Conservation (phyloP, 1,140 invertebrate species). For the Micrasema longulum region DNA sequence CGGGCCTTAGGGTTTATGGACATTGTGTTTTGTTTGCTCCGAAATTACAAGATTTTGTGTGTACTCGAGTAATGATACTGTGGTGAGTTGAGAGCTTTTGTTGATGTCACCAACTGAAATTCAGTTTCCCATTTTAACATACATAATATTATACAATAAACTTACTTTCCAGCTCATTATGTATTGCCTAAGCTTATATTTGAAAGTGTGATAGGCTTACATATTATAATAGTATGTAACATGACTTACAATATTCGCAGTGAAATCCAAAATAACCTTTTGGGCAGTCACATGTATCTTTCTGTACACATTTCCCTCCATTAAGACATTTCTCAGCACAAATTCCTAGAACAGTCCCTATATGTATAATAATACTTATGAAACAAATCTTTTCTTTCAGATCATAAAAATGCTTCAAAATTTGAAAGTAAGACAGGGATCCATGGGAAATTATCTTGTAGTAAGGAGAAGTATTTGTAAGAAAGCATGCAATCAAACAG, state of each 20-base stretch:
- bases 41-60: no score
- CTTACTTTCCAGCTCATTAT: no score
- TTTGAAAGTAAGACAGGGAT: neutral
- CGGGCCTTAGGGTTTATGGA: no score
- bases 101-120: no score
- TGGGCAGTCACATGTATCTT: conserved; percentile 90
- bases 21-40: no score
- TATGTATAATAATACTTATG: conserved; percentile 43
- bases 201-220: no score
- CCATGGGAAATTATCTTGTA: neutral
- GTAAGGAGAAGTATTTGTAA: conserved; percentile 19
- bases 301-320: conserved; percentile 94
- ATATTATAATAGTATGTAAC: no score
- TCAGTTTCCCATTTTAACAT: no score
- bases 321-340: conserved; percentile 91
- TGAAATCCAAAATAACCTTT: conserved; percentile 89
- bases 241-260: conserved; percentile 90
- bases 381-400: conserved; percentile 39
- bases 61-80: no score
- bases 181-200: no score
- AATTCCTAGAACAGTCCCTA: conserved; percentile 76
- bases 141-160: no score
- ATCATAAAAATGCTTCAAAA: conserved; percentile 40
- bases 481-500: conserved; percentile 6
- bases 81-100: no score